phyloP scores from a whole-genome alignment of 2,797 vertebrate species.

The Lindbergichthys nudifrons region DNA sequence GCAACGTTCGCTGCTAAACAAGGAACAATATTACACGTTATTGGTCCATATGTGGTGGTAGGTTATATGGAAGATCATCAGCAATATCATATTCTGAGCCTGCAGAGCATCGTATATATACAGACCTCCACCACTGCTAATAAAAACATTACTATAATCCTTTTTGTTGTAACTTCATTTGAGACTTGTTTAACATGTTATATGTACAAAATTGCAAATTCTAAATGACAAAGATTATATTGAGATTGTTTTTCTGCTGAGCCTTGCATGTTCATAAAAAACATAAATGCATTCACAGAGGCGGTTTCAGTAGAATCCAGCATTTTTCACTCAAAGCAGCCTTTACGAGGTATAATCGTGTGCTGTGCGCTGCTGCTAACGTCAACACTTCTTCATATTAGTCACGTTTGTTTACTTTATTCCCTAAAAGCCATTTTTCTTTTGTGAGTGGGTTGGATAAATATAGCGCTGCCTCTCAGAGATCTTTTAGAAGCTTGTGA shows the following conservation, averaged over 20 bases:
- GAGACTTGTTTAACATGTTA: conserved; percentile 48
- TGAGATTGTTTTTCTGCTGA: conserved; percentile 45
- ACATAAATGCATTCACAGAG: conserved; percentile 30
- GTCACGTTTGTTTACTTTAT: conserved; percentile 76
- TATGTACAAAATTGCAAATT: conserved; percentile 50
- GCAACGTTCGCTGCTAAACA: background rate
- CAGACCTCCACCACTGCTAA: conserved; percentile 24
- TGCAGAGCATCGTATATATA: conserved; percentile 14
- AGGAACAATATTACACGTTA: conserved; percentile 21
- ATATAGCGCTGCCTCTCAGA: conserved; percentile 63
- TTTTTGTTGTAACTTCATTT: conserved; percentile 45
- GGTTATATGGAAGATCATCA: conserved; percentile 22
- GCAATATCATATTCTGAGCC: conserved; percentile 19
- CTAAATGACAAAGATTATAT: conserved; percentile 41
- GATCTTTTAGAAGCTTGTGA: conserved; percentile 52
- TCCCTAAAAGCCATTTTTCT: conserved; percentile 70
- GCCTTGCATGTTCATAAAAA: conserved; percentile 35
- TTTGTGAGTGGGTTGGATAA: conserved; percentile 71
- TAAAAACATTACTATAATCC: conserved; percentile 43
- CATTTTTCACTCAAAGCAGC: conserved; percentile 39
- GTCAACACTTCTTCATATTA: conserved; percentile 74
- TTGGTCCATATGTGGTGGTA: conserved; percentile 2
- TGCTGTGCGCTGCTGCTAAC: conserved; percentile 55
- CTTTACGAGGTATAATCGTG: conserved; percentile 59
- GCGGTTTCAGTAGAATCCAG: conserved; percentile 33